These are phyloP conservation scores for Lasiommata megera DNA, from an alignment of 2,888 invertebrate genomes.

Conservation along the genomic window DNA sequence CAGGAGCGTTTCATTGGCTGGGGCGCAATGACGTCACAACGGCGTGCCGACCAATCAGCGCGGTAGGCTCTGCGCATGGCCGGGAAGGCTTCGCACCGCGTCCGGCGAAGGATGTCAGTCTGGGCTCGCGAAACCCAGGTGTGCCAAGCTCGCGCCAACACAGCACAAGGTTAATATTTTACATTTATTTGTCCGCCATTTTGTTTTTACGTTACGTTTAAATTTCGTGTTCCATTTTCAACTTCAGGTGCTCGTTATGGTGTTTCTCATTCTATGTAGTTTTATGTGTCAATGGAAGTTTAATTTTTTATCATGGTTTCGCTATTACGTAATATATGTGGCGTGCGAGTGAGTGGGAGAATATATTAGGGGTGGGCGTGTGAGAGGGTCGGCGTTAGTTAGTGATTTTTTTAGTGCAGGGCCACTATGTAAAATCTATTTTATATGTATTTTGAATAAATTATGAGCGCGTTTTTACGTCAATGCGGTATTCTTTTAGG, in stretches of 20 bases:
- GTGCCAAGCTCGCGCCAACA: conserved; percentile 67
- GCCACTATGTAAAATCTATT: conserved; percentile 4
- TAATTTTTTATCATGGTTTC: conserved; percentile 34
- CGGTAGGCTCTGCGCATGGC: conserved; percentile 60
- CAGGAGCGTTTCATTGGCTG: conserved; percentile 60
- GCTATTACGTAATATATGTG: conserved; percentile 35
- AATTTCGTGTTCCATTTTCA: conserved; percentile 35
- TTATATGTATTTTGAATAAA: conserved; percentile 8
- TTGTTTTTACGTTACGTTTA: conserved; percentile 38
- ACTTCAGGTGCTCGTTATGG: conserved; percentile 31
- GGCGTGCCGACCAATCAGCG: conserved; percentile 57
- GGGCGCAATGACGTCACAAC: conserved; percentile 64
- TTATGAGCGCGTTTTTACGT: background rate
- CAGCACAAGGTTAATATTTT: conserved; percentile 63
- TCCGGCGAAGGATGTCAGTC: conserved; percentile 58
- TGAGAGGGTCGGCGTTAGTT: conserved; percentile 38
- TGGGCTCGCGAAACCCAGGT: conserved; percentile 74
- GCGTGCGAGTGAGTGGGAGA: conserved; percentile 40
- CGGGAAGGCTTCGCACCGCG: conserved; percentile 52
- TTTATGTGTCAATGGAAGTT: conserved; percentile 22
- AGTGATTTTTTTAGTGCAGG: conserved; percentile 37
- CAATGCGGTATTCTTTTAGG: conserved; percentile 9
- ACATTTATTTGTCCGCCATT: conserved; percentile 43
- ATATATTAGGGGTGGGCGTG: conserved; percentile 33
- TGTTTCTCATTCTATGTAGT: conserved; percentile 17